phyloP scores from a whole-genome alignment of 2,888 invertebrate species.

The Trichopoda pennipes region DNA sequence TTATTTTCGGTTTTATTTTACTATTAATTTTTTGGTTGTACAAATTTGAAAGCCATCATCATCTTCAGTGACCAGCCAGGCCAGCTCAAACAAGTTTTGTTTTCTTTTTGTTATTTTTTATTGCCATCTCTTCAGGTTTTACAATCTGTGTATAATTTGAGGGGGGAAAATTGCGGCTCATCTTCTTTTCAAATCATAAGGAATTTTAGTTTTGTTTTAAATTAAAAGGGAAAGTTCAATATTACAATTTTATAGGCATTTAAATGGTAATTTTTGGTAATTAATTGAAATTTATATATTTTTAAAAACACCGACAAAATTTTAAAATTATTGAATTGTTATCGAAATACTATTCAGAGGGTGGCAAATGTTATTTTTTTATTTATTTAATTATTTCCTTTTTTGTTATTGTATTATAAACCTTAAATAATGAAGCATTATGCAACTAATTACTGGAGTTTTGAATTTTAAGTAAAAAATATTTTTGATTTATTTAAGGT shows the following conservation, averaged over 20 bases:
- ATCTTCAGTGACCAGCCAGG: too few relatives aligned
- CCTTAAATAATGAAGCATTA: too few relatives aligned
- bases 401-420: too few relatives aligned
- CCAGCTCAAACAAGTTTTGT: neutral
- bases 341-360: too few relatives aligned
- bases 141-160: neutral
- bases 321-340: too few relatives aligned
- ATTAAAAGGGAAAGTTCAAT: conserved; percentile 24
- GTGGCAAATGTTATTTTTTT: too few relatives aligned
- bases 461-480: too few relatives aligned
- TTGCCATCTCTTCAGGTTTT: neutral
- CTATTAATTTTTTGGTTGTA: neutral
- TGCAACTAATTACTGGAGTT: too few relatives aligned
- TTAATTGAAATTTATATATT: neutral
- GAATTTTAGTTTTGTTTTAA: conserved; percentile 1
- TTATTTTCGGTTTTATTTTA: neutral
- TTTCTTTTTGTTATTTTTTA: neutral
- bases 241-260: neutral
- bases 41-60: neutral
- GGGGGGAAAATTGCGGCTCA: too few relatives aligned
- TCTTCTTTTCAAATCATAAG: neutral
- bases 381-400: too few relatives aligned
- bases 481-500: too few relatives aligned
- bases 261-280: neutral
- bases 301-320: too few relatives aligned